These are phyloP conservation scores for Alviniconcha strummeri DNA, from an alignment of 2,888 invertebrate species.

Conservation along the genomic window DNA sequence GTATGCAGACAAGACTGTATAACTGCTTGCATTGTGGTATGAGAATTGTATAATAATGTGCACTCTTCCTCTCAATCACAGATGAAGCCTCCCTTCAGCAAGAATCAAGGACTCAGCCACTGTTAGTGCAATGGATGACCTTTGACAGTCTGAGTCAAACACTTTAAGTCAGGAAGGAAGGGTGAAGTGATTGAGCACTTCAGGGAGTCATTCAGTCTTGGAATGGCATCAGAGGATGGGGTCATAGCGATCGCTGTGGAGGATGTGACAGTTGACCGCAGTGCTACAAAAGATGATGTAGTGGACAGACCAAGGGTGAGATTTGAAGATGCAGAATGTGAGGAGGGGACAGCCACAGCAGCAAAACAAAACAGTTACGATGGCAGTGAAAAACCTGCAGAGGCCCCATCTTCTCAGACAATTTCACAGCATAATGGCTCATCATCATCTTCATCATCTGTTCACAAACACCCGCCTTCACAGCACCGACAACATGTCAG, in stretches of 20 bases:
- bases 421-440: background rate
- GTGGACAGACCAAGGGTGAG: background rate
- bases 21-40: too few relatives aligned
- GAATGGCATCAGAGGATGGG: background rate
- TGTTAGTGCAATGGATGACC: background rate
- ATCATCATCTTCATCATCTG: background rate
- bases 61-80: too few relatives aligned
- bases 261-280: slow-evolving; percentile 14
- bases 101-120: too few relatives aligned
- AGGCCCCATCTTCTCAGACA: background rate
- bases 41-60: too few relatives aligned
- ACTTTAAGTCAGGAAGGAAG: too few relatives aligned
- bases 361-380: background rate
- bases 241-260: background rate
- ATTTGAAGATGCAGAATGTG: background rate
- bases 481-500: background rate
- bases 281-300: background rate
- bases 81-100: too few relatives aligned
- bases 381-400: background rate
- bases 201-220: background rate
- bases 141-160: background rate
- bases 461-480: background rate
- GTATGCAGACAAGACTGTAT: too few relatives aligned
- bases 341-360: background rate
- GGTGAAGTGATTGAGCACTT: background rate